Percentiles rank a stretch among this genome's conserved stretches.
phyloP scores from a whole-genome alignment of 2,113 vertebrate species.

The Cinclus mexicanus region DNA sequence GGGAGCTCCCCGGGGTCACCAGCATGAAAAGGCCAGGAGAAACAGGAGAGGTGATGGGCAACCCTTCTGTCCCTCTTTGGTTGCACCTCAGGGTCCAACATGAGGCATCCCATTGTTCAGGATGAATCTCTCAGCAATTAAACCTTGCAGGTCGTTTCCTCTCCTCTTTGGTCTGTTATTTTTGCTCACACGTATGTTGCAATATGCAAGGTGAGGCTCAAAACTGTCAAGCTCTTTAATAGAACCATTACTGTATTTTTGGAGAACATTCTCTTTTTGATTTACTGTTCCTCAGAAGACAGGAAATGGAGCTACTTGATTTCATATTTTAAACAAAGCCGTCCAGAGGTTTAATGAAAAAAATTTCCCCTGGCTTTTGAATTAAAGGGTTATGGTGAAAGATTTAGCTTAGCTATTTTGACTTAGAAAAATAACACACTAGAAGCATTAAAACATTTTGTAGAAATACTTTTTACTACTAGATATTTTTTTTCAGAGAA shows the following conservation, averaged over 20 bases:
- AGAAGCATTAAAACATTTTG: constrained; percentile 46
- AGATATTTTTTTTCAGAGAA: background rate
- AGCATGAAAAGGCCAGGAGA: background rate
- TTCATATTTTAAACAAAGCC: constrained; percentile 70
- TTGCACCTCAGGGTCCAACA: background rate
- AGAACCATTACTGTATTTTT: constrained; percentile 59
- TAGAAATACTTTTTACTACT: constrained; percentile 40
- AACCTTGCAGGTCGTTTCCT: background rate
- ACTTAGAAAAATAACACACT: constrained; percentile 62
- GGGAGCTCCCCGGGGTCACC: background rate
- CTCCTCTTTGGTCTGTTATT: background rate
- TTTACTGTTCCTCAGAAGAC: constrained; percentile 69
- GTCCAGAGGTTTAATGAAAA: constrained; percentile 69
- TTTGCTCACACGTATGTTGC: constrained; percentile 21
- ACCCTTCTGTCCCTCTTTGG: background rate
- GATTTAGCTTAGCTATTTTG: constrained; percentile 61
- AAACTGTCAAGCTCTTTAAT: constrained; percentile 59
- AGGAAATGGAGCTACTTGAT: constrained; percentile 74
- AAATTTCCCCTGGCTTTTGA: constrained; percentile 65
- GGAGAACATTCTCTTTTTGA: constrained; percentile 37
- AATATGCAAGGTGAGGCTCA: constrained; percentile 65
- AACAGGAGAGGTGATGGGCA: background rate
- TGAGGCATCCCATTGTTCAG: rapidly evolving
- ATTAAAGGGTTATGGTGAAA: constrained; percentile 67
- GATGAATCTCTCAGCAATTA: background rate